These are phyloP conservation scores for Patella pellucida DNA, from an alignment of 2,888 invertebrate species.

Conservation along the genomic window DNA sequence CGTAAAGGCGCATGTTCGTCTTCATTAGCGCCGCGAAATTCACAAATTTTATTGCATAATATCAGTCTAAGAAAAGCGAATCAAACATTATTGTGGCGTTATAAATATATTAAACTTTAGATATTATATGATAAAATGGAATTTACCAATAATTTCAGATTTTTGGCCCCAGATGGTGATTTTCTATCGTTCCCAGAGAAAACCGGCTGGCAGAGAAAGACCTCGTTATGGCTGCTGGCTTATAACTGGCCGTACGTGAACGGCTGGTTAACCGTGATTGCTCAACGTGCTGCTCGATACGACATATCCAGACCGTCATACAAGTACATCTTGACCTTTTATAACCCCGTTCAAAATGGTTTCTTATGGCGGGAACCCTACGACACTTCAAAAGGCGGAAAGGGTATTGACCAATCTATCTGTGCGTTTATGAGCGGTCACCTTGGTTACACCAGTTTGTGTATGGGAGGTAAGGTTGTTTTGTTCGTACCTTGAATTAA, in stretches of 20 bases:
- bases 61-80: too few relatives aligned
- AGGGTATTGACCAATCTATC: conserved; percentile 13
- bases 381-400: neutral
- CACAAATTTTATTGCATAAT: too few relatives aligned
- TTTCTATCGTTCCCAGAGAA: conserved; percentile 16
- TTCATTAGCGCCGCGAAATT: too few relatives aligned
- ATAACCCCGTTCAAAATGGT: conserved; percentile 8
- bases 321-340: conserved; percentile 17
- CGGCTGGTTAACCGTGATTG: conserved; percentile 20
- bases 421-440: conserved; percentile 21
- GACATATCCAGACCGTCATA: conserved; percentile 24
- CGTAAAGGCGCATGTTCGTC: too few relatives aligned
- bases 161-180: conserved; percentile 19
- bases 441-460: conserved; percentile 20
- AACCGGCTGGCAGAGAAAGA: conserved; percentile 21
- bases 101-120: too few relatives aligned
- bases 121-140: too few relatives aligned
- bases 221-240: conserved; percentile 14
- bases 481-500: too few relatives aligned
- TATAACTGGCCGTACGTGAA: conserved; percentile 24
- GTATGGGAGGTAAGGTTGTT: conserved; percentile 14
- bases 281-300: conserved; percentile 24
- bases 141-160: neutral
- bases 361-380: conserved; percentile 23
- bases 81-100: too few relatives aligned